Conservation (phyloP, 2,113 vertebrate species). For the Takifugu bimaculatus region DNA sequence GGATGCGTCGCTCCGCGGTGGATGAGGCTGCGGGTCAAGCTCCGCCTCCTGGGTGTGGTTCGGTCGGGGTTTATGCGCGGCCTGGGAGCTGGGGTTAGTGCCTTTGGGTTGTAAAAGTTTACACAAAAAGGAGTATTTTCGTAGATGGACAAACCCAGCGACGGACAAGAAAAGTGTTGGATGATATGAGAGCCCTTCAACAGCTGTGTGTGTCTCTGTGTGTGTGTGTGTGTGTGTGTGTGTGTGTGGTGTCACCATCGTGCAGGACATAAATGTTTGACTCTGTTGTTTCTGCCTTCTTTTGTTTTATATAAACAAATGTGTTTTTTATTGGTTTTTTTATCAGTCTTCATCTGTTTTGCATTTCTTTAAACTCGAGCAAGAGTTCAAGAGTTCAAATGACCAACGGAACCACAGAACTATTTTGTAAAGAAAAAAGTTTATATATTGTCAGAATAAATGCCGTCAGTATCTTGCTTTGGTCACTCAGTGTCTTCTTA, state of each 20-base stretch:
- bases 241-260: conserved; percentile 24
- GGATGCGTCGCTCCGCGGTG: background rate
- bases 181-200: too few species aligned
- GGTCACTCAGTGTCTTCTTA: background rate
- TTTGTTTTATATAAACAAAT: too few species aligned
- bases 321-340: too few species aligned
- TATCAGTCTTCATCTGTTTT: conserved; percentile 5
- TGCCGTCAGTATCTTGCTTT: background rate
- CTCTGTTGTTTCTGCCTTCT: too few species aligned
- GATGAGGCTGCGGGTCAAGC: too few species aligned
- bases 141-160: conserved; percentile 48
- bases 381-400: background rate
- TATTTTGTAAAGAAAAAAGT: background rate
- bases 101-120: conserved; percentile 71
- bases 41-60: too few species aligned
- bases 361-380: background rate
- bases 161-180: background rate
- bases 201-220: background rate
- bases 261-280: too few species aligned
- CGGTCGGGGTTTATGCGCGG: background rate
- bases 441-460: background rate
- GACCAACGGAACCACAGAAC: background rate
- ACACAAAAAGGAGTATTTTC: conserved; percentile 67
- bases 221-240: conserved; percentile 6
- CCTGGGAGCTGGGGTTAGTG: conserved; percentile 49